These are phyloP conservation scores for Caenorhabditis inopinata DNA, from an alignment of 1,140 invertebrate species.

Conservation along the genomic window DNA sequence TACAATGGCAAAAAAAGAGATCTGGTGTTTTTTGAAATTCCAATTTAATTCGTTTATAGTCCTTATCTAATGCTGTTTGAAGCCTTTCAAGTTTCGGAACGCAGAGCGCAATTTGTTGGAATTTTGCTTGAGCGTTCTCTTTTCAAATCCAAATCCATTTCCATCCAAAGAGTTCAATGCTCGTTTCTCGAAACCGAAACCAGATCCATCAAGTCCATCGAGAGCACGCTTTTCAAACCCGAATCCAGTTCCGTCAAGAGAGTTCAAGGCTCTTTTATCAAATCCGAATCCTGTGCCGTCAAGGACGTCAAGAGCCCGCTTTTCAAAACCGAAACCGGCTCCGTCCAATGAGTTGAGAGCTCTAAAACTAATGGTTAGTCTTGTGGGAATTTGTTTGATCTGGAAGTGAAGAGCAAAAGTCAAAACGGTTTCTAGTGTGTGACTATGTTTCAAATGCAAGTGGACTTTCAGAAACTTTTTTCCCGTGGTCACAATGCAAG, in stretches of 20 bases:
- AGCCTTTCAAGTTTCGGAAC: slow-evolving; percentile 3
- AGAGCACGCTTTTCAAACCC: slow-evolving; percentile 40
- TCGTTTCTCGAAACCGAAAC: slow-evolving; percentile 35
- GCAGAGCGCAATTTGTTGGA: slow-evolving; percentile 20
- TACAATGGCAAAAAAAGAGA: neutral
- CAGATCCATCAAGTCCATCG: slow-evolving; percentile 33
- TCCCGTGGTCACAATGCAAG: too few relatives aligned
- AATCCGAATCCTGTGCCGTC: slow-evolving; percentile 37
- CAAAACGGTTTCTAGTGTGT: too few relatives aligned
- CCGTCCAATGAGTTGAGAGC: slow-evolving; percentile 32
- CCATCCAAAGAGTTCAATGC: slow-evolving; percentile 38
- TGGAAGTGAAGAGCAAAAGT: too few relatives aligned
- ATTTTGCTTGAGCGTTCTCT: neutral
- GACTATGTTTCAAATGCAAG: too few relatives aligned
- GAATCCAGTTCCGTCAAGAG: slow-evolving; percentile 36
- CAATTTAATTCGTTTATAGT: neutral
- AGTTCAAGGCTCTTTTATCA: slow-evolving; percentile 42
- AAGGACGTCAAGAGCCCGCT: slow-evolving; percentile 32
- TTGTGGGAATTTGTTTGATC: too few relatives aligned
- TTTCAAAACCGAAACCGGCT: slow-evolving; percentile 33
- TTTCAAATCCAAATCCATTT: slow-evolving; percentile 41
- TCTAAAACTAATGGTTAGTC: neutral
- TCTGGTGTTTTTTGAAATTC: neutral
- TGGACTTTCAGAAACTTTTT: too few relatives aligned
- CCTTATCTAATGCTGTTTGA: neutral